Base-by-base conservation (phyloP, 2,888 invertebrate species). In the Acronicta aceris region DNA sequence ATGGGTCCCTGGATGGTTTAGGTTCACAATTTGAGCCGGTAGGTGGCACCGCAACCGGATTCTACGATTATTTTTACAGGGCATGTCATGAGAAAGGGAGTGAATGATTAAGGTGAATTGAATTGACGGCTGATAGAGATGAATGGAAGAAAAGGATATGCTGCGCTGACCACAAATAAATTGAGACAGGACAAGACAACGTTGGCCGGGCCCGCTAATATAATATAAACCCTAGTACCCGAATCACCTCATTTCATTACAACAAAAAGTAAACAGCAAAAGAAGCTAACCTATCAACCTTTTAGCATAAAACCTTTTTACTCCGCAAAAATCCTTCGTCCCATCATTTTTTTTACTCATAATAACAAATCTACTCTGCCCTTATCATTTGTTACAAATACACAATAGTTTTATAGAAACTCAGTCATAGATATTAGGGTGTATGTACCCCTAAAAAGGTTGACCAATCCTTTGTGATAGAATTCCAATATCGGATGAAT, bases 401-500 rank as follows among this genome's bases (percentile, higher is more conserved):
- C 74, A 85, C 82, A 85, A 82, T 80, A 74, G 81, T 79, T 79
- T 74, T 77, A 80, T 74, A 71, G 66, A 69, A 62, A 59, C 66
- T 70, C 74, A 79, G 74, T 66, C 77, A 78, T 78, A 80, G 77
- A 79, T 83, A 77, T 76, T 69, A 75, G 65, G 63, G 78, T 68
- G 69, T 75, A 68, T 53, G 52, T 71, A 67, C 67, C 78, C 81
- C 83, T 84, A 82, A 88, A 89, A 91, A 89, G 89, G 89, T 87
- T 90, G 90, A 89, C 90, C 91, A 90, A 83, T 85, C 89, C 87
- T 90, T 92, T 92, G 91, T 92, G 85, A 84, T 82, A 82, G 84
- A 86, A 91, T 90, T 89, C 92, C 91, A 90, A 92, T 92, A 92
- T 89, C 86, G 85, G 81, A 84, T 81, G 82, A 85, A 84, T 81